Evolutionary conservation across 2,888 invertebrate genomes (phyloP), one percentile per base, ranked within the genome.

Genomic region (Ditula angustiorana): DNA sequence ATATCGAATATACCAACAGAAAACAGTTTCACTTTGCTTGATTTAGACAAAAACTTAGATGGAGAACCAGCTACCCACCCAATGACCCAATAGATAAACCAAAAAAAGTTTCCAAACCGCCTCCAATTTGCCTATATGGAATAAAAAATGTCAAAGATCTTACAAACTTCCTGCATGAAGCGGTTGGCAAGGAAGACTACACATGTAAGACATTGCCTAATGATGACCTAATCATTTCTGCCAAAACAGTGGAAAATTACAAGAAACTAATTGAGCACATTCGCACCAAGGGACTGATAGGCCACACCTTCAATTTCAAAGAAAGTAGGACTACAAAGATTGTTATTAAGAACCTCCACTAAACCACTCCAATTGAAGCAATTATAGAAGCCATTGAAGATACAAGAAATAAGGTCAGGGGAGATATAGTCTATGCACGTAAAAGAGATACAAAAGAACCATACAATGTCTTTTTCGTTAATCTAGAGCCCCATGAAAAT

Each of bases 191-290:
- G 3, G 24, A 24, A 0, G 13, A n/a, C 2, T 47, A 47, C 11
- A 7, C 23, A n/a, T 47, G 24, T 8, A 23, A 24, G n/a, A 24
- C 24, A 47, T 7, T 24, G 2, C 3, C 23, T 5, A 23, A 24
- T 1, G n/a, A 44, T 11, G 24, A 23, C 1, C 47, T 47, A n/a
- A 23, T 5, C 2, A 13, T 47, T 2, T n/a, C 13, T 11, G 19
- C 23, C 0, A 11, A 11, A 10, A 47, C 47, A 5, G 11, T n/a
- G 8, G 47, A 47, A 24, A 24, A 2, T 5, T 47, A 47, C n/a
- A 47, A 47, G n/a, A n/a, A n/a, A n/a, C 11, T 47, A n/a, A 47
- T 47, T n/a, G 47, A 47, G 2, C 47, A 47, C 24, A 47, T 47
- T n/a, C 10, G 47, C 8, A 11, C 1, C 11, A 23, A 47, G 5